phyloP scores from a whole-genome alignment of 2,888 invertebrate genomes.

The Athalia cordata region DNA sequence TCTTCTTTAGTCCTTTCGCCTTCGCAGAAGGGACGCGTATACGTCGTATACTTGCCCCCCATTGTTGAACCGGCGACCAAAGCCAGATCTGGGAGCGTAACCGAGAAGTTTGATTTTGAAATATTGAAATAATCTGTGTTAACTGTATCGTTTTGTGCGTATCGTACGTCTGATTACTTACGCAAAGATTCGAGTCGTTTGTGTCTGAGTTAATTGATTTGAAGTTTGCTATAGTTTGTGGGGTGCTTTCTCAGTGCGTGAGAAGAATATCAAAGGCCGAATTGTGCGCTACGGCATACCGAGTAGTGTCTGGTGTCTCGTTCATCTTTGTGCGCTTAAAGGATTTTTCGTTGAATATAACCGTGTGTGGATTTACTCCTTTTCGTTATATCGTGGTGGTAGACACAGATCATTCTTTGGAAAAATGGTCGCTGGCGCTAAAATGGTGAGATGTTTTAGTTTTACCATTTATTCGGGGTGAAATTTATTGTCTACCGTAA shows the following conservation, averaged over 20 bases:
- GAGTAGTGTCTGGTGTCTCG: neutral
- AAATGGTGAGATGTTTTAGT: slow-evolving; percentile 63
- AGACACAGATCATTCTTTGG: neutral
- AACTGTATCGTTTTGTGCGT: too few species aligned
- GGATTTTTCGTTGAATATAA: too few species aligned
- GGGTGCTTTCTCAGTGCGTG: too few species aligned
- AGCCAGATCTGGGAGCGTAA: slow-evolving; percentile 55
- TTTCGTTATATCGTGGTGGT: neutral
- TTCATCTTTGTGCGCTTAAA: neutral
- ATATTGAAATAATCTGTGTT: too few species aligned
- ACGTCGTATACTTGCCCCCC: slow-evolving; percentile 56
- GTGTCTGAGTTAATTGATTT: too few species aligned
- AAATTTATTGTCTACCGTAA: neutral
- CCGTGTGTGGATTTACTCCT: neutral
- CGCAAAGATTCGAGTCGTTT: too few species aligned
- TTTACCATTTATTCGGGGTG: neutral
- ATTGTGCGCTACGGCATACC: neutral
- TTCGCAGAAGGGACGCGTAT: slow-evolving; percentile 50
- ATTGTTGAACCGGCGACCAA: slow-evolving; percentile 32
- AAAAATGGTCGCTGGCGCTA: slow-evolving; percentile 67
- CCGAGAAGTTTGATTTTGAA: slow-evolving; percentile 36
- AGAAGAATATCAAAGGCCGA: neutral
- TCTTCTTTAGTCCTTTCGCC: slow-evolving; percentile 18
- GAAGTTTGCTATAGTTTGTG: too few species aligned
- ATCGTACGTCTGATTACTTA: too few species aligned